phyloP scores from a whole-genome alignment of 2,113 vertebrate genomes.

The Spilogale gracilis region DNA sequence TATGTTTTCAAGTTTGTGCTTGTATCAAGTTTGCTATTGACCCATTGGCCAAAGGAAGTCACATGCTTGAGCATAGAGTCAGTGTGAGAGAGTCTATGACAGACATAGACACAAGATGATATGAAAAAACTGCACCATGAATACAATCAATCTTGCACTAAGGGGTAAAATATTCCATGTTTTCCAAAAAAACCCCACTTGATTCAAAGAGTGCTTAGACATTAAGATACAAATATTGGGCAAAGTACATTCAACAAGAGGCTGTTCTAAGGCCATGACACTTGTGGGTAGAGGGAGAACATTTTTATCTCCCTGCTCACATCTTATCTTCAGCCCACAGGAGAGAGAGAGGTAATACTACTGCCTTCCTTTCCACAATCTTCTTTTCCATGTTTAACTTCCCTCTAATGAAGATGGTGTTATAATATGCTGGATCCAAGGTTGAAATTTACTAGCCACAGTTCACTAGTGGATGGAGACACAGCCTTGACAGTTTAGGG shows the following conservation, averaged over 20 bases:
- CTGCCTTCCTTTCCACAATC: neutral
- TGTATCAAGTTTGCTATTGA: neutral
- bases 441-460: neutral
- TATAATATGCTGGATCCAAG: neutral
- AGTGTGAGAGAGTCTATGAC: neutral
- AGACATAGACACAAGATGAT: neutral
- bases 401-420: neutral
- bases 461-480: neutral
- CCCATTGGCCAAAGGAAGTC: neutral
- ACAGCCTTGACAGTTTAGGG: neutral
- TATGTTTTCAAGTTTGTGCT: neutral
- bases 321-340: neutral
- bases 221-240: neutral
- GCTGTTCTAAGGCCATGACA: neutral
- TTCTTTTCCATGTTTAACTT: neutral
- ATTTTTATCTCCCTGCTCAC: neutral
- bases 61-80: neutral
- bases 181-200: neutral
- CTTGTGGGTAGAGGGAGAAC: neutral
- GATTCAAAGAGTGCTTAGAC: neutral
- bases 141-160: neutral
- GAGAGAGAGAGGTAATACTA: neutral
- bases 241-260: neutral
- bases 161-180: neutral
- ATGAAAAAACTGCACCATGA: neutral